Conservation (phyloP, 2,888 invertebrate genomes). For the Drosophila pullipes region DNA sequence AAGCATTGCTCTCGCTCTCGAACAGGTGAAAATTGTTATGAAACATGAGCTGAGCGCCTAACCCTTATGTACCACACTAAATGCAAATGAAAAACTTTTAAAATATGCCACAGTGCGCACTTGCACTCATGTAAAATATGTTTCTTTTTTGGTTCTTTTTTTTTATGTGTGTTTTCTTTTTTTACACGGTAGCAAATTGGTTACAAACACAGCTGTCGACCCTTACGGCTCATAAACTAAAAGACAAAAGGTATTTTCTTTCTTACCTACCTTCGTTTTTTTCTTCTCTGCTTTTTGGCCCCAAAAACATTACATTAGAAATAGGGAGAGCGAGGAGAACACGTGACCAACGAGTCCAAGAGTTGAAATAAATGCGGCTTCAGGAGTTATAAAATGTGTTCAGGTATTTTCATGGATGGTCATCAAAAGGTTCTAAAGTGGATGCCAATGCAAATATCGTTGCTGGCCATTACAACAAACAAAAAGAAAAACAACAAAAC, state of each 20-base stretch:
- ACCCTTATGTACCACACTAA: conserved; percentile 38
- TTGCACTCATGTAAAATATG: conserved; percentile 72
- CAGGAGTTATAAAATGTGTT: conserved; percentile 51
- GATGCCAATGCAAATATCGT: conserved; percentile 65
- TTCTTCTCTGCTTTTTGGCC: background rate
- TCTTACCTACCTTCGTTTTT: background rate
- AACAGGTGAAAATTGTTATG: conserved; percentile 72
- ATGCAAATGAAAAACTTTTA: conserved; percentile 77
- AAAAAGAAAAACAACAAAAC: background rate
- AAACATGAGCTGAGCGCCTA: conserved; percentile 12
- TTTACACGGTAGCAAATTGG: conserved; percentile 72
- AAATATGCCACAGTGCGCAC: conserved; percentile 65
- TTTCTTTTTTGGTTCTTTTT: conserved; percentile 32
- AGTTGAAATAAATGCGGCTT: conserved; percentile 43
- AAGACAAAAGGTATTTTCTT: conserved; percentile 74
- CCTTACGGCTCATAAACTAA: conserved; percentile 75
- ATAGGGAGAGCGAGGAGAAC: conserved; percentile 18
- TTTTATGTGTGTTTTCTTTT: conserved; percentile 28
- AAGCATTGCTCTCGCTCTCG: background rate
- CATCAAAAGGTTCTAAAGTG: conserved; percentile 63
- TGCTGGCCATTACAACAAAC: conserved; percentile 38
- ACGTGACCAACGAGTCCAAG: conserved; percentile 34
- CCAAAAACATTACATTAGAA: conserved; percentile 65
- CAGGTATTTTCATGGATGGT: conserved; percentile 60
- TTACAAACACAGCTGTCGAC: conserved; percentile 82